Evolutionary conservation across 2,888 invertebrate genomes (phyloP), one percentile per base, ranked within the genome.

Genomic region (Drosophila austrosaltans): DNA sequence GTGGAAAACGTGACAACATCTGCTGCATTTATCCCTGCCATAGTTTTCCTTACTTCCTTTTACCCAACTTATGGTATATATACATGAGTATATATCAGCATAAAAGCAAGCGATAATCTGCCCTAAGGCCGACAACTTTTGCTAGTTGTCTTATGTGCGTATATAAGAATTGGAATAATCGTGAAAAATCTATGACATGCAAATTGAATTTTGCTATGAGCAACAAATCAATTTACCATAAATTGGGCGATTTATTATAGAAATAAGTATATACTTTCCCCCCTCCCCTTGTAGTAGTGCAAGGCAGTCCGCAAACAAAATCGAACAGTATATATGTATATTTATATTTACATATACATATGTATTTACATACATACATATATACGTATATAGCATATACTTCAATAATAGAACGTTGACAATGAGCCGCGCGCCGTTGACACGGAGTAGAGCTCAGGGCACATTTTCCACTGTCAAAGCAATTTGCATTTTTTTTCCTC

Each of bases 401-500:
- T 69, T 85, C 72, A 78, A 66, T 68, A 73, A 86, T 85, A 81
- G 76, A 69, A 48, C 42, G 69, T 69, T 72, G 69, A 68, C 74
- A 75, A 56, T 66, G 57, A 67, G 66, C 25, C 12, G 48, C 48
- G 48, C 48, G 48, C 48, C 48, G 48, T 48, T 48, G 48, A 48
- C 48, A 69, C 69, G 76, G 65, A 69, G 64, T 53, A 30, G 20
- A 68, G 71, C 74, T 53, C 61, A 57, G 63, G 69, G 66, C 68
- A 54, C 70, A 64, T 62, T 71, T 71, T 63, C 39, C 84, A 75
- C 76, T 75, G 81, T 69, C 87, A 86, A 63, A 70, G 73, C 79
- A 72, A 88, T 83, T 88, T 86, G 72, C 87, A 83, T 87, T 69
- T 61, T 56, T 56, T 48, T 54, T 28, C 20, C 39, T 53, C 53